These are phyloP conservation scores for Bombus breviceps DNA, from an alignment of 1,140 invertebrate species.

Conservation along the genomic window DNA sequence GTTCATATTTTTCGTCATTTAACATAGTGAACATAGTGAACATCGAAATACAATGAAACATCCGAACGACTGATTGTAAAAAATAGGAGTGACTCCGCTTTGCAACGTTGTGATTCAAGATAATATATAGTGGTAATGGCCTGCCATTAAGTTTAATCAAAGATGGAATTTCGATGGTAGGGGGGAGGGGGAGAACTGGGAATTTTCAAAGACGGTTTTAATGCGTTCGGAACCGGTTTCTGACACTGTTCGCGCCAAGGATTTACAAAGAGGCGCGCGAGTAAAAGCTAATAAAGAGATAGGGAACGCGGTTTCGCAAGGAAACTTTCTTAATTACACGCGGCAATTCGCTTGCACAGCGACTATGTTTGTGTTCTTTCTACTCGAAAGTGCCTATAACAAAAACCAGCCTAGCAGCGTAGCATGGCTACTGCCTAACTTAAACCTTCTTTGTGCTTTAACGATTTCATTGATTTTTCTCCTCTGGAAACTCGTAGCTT, in stretches of 20 bases:
- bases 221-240: not conserved
- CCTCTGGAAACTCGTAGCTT: not conserved
- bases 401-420: not conserved
- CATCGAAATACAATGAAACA: not conserved
- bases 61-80: not conserved
- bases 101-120: not conserved
- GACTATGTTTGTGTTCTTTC: not conserved
- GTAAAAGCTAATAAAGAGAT: constrained; percentile 23
- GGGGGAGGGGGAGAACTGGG: too few species aligned
- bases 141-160: not conserved
- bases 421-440: not conserved
- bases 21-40: too few species aligned
- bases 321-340: constrained; percentile 36
- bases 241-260: not conserved
- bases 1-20: too few species aligned
- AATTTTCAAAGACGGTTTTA: constrained; percentile 3
- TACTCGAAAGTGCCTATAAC: not conserved
- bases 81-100: not conserved
- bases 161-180: not conserved
- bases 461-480: not conserved
- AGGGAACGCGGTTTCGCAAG: not conserved
- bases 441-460: not conserved
- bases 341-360: not conserved
- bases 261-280: not conserved
- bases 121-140: not conserved